Conservation (phyloP, 2,888 invertebrate species). For the Copidosoma aretas region DNA sequence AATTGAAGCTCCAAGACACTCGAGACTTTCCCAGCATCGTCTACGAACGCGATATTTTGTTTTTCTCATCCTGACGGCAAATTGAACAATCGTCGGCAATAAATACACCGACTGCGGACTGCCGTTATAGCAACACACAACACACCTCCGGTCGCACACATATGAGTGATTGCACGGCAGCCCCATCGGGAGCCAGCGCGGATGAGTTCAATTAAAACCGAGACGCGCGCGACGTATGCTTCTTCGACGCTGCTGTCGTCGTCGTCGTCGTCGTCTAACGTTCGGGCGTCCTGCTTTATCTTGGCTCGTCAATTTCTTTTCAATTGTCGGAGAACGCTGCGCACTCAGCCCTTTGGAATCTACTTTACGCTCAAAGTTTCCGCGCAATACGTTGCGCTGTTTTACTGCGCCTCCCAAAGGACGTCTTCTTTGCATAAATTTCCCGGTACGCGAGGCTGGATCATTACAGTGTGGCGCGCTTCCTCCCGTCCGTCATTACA, state of each 20-base stretch:
- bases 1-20: background rate
- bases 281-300: background rate
- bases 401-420: too few relatives aligned
- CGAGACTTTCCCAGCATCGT: background rate
- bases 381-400: too few relatives aligned
- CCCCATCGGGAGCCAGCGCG: background rate
- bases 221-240: conserved; percentile 6
- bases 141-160: conserved; percentile 48
- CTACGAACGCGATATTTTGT: background rate
- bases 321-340: background rate
- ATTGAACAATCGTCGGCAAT: conserved; percentile 57
- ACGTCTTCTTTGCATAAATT: too few relatives aligned
- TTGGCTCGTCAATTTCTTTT: background rate
- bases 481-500: too few relatives aligned
- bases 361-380: too few relatives aligned
- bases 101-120: conserved; percentile 42
- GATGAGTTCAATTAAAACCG: conserved; percentile 25
- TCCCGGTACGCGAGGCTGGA: too few relatives aligned
- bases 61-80: conserved; percentile 42
- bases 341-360: too few relatives aligned
- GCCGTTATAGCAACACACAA: conserved; percentile 39
- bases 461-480: too few relatives aligned
- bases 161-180: conserved; percentile 15
- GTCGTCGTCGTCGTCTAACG: background rate
- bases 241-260: background rate